These are phyloP conservation scores for Cyanoramphus novaezelandiae DNA, from an alignment of 2,113 vertebrate genomes.

Conservation along the genomic window DNA sequence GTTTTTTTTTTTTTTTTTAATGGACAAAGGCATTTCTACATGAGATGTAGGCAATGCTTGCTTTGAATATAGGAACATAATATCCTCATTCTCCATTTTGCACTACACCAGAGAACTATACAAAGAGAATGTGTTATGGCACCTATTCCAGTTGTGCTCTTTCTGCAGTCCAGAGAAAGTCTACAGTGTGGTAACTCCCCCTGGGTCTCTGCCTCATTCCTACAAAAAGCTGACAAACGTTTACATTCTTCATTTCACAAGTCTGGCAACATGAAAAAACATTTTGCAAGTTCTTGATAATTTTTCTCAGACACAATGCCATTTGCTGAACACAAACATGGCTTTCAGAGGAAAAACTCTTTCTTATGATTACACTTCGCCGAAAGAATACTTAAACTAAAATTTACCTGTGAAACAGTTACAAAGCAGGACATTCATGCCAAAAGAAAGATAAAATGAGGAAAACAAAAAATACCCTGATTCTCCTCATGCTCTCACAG, in stretches of 20 bases:
- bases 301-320: background rate
- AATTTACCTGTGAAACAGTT: background rate
- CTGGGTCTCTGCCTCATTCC: background rate
- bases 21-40: background rate
- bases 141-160: background rate
- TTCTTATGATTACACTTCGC: background rate
- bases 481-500: background rate
- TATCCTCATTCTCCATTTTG: background rate
- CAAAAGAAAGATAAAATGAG: background rate
- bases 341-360: background rate
- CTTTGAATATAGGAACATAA: background rate
- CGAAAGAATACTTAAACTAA: background rate
- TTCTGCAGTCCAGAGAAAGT: background rate
- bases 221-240: background rate
- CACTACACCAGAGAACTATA: background rate
- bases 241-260: background rate
- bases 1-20: background rate
- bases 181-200: background rate
- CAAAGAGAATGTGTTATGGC: background rate
- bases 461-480: background rate
- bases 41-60: background rate
- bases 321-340: background rate
- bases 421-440: background rate
- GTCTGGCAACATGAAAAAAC: background rate
- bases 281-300: background rate